Conservation (phyloP, 2,113 vertebrate genomes). For the Albula goreensis region DNA sequence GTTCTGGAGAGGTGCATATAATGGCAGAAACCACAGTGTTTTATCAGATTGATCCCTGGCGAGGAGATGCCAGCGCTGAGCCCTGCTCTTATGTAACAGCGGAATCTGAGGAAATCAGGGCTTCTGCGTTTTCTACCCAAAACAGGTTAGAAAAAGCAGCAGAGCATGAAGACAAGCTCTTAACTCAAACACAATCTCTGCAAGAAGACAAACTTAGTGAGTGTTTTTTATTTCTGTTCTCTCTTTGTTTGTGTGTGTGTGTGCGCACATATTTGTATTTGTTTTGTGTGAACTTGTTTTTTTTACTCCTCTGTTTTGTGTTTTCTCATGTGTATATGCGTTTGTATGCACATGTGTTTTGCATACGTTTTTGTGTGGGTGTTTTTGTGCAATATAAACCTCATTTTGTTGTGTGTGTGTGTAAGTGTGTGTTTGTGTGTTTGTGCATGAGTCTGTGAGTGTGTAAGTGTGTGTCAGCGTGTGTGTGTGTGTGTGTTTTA, state of each 20-base stretch:
- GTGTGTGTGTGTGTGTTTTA: neutral
- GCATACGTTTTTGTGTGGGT: neutral
- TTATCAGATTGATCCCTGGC: conserved; percentile 2
- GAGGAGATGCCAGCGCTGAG: neutral
- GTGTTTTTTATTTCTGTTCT: no score
- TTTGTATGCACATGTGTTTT: neutral
- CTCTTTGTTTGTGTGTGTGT: no score
- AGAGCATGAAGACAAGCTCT: neutral
- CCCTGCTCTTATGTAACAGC: neutral
- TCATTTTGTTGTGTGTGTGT: no score
- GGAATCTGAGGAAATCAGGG: neutral
- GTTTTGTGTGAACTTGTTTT: no score
- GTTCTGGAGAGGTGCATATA: neutral
- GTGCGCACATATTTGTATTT: no score
- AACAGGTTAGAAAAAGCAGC: neutral
- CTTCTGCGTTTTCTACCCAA: neutral
- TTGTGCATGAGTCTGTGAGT: neutral
- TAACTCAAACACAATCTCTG: no score
- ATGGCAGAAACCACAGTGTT: neutral
- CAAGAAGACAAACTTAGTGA: no score
- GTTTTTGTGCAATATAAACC: no score
- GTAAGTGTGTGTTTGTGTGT: neutral
- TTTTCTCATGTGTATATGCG: no score
- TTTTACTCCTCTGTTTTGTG: no score
- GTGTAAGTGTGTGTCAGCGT: neutral